Percentiles rank a stretch among this genome's conserved stretches.
These are phyloP conservation scores for Saccopteryx leptura DNA, from an alignment of 2,113 vertebrate species.

Conservation along the genomic window DNA sequence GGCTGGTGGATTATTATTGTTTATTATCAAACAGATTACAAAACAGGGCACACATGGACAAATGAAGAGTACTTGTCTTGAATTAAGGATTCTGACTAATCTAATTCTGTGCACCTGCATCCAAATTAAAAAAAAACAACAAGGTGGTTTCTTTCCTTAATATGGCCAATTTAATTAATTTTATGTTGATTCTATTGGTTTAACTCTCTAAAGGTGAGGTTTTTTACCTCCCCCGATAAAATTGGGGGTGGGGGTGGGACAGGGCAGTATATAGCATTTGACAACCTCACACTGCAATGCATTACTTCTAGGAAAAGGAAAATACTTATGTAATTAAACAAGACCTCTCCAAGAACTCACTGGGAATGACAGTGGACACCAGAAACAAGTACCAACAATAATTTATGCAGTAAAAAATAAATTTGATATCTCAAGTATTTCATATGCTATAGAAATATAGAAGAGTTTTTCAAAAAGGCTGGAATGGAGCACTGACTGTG, in stretches of 20 bases:
- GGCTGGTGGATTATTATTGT: neutral
- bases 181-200: neutral
- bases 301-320: neutral
- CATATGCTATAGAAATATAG: neutral
- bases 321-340: neutral
- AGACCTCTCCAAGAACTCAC: neutral
- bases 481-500: fast-evolving
- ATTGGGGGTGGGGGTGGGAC: fast-evolving
- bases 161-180: neutral
- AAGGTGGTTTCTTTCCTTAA: neutral
- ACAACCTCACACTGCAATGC: neutral
- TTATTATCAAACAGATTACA: neutral
- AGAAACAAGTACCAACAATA: too few species aligned
- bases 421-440: neutral
- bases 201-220: neutral
- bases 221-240: neutral
- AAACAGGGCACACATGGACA: neutral
- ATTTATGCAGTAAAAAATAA: neutral
- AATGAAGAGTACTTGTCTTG: neutral
- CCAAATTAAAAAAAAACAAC: neutral
- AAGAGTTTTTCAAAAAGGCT: neutral
- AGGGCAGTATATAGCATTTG: neutral
- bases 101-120: neutral
- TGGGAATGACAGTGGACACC: too few species aligned
- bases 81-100: neutral